Evolutionary conservation across 2,113 vertebrate genomes (phyloP).

Genomic region (Numenius arquata): DNA sequence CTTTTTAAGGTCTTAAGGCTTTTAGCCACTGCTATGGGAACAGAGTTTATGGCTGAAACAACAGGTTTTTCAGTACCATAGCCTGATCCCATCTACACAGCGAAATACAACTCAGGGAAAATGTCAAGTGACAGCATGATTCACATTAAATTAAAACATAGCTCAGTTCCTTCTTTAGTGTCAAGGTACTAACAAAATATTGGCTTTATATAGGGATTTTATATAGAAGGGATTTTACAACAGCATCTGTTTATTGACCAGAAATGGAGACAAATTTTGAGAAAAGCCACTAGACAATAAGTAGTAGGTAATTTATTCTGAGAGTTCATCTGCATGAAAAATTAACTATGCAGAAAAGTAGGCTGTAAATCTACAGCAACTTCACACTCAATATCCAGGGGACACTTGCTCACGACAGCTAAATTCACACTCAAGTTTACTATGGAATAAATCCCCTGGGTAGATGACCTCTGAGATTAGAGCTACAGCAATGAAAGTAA

Average conservation of each 20-base stretch:
- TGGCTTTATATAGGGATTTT: neutral
- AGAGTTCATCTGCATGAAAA: neutral
- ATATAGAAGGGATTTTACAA: neutral
- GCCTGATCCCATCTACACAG: neutral
- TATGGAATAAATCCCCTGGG: neutral
- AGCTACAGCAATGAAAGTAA: neutral
- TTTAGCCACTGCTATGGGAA: neutral
- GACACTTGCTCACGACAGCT: neutral
- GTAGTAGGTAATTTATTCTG: neutral
- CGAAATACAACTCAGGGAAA: neutral
- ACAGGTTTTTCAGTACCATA: neutral
- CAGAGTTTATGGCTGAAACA: neutral
- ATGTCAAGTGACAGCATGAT: neutral
- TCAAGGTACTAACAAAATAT: neutral
- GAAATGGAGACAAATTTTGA: neutral
- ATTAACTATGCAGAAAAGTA: neutral
- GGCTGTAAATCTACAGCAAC: neutral
- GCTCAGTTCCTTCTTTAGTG: neutral
- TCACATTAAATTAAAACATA: neutral
- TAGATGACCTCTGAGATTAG: neutral
- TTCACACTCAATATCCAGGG: neutral
- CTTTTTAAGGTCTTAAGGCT: conserved; percentile 26
- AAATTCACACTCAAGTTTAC: neutral
- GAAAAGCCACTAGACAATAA: neutral
- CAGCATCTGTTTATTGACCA: neutral